Conservation (phyloP, 2,888 invertebrate genomes). For the Aromia moschata region DNA sequence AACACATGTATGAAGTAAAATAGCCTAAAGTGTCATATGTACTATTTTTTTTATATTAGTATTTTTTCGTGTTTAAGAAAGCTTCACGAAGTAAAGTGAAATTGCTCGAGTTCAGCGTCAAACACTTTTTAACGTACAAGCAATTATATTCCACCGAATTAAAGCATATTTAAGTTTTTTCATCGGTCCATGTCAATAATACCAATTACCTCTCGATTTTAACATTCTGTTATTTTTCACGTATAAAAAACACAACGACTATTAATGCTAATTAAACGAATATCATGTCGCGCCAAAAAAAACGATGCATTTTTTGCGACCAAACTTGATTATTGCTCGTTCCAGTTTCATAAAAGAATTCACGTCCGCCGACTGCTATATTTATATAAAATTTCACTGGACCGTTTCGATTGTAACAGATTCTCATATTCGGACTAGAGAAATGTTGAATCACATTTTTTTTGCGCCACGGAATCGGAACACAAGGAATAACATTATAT, state of each 20-base stretch:
- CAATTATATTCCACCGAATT: too few species aligned
- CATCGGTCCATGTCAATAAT: too few species aligned
- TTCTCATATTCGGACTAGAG: neutral
- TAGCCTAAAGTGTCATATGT: too few species aligned
- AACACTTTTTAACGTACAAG: too few species aligned
- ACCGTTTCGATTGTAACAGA: constrained; percentile 10
- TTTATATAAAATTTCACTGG: constrained; percentile 1
- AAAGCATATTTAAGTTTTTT: too few species aligned
- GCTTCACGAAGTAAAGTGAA: too few species aligned
- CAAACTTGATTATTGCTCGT: neutral
- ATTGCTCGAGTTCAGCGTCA: too few species aligned
- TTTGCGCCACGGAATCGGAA: neutral
- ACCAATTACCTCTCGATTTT: too few species aligned
- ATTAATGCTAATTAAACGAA: neutral
- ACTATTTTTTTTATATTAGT: too few species aligned
- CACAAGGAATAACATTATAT: too few species aligned
- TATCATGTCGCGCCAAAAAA: neutral
- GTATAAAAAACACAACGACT: neutral
- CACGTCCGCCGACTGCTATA: neutral
- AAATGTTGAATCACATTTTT: neutral
- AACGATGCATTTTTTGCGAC: neutral
- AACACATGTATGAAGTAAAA: too few species aligned
- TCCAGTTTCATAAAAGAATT: constrained; percentile 7
- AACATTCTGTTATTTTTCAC: neutral
- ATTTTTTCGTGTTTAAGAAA: too few species aligned